Percentiles rank a stretch among this genome's conserved stretches.
Evolutionary conservation across 1,140 invertebrate genomes (phyloP).

Genomic region (Heliconius himera): DNA sequence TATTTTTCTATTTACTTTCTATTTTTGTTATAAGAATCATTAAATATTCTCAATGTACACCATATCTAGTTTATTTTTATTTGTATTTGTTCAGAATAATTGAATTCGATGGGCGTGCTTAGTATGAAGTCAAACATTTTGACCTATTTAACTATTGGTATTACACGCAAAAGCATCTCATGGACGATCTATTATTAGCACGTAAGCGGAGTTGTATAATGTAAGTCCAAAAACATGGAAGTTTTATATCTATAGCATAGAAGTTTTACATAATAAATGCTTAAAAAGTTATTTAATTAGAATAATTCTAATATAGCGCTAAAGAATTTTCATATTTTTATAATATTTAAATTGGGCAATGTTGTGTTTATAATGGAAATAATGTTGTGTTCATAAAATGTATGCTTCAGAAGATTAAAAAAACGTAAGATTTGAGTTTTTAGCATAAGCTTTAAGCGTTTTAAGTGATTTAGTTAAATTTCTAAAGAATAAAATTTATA

Average conservation of each 20-base stretch:
- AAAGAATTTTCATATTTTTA: not conserved
- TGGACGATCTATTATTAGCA: slow-evolving; percentile 19
- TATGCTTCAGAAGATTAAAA: too few species aligned
- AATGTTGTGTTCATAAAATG: too few species aligned
- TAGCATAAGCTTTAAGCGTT: too few species aligned
- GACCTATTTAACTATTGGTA: slow-evolving; percentile 26
- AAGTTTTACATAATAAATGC: not conserved
- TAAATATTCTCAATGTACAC: too few species aligned
- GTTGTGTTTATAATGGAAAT: too few species aligned
- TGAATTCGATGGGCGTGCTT: not conserved
- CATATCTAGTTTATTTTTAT: too few species aligned
- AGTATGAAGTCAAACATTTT: slow-evolving; percentile 13
- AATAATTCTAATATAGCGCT: not conserved
- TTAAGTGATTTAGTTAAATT: too few species aligned
- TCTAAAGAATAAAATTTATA: too few species aligned
- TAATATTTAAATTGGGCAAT: too few species aligned
- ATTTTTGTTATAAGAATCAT: not conserved
- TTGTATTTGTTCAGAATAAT: not conserved
- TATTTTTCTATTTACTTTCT: not conserved
- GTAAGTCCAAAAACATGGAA: not conserved
- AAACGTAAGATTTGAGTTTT: too few species aligned
- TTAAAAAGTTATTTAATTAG: not conserved
- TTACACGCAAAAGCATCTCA: slow-evolving; percentile 18
- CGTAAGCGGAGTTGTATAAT: slow-evolving; percentile 3
- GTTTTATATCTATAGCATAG: not conserved